A percentile compares a stretch with the other conserved stretches of the same genome.
These are phyloP conservation scores for Onychostoma macrolepis DNA, from an alignment of 2,113 vertebrate genomes.

Conservation along the genomic window DNA sequence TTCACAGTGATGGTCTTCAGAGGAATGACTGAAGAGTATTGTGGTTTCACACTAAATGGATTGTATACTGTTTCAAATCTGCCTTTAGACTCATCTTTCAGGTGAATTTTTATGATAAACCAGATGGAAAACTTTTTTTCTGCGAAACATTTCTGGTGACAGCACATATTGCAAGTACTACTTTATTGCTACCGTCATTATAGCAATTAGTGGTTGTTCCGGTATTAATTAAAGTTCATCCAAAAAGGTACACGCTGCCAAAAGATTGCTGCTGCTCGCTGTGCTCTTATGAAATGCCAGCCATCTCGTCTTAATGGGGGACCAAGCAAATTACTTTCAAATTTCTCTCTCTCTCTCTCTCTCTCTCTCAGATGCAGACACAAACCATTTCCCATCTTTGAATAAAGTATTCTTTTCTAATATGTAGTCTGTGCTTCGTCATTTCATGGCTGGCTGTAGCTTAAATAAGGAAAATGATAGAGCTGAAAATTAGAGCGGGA, in stretches of 20 bases:
- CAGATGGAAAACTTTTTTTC: not conserved
- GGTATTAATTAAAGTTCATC: constrained; percentile 26
- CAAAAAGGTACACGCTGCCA: constrained; percentile 15
- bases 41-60: not conserved
- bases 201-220: constrained; percentile 10
- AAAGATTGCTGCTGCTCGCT: constrained; percentile 20
- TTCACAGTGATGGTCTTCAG: not conserved
- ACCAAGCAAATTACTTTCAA: constrained; percentile 38
- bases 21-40: not conserved
- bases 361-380: constrained; percentile 42
- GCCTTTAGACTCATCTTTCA: not conserved
- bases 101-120: not conserved
- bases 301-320: constrained; percentile 43
- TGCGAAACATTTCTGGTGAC: not conserved
- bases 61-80: not conserved
- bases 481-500: not conserved
- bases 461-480: constrained; percentile 29
- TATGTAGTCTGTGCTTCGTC: constrained; percentile 12
- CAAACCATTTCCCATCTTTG: constrained; percentile 42
- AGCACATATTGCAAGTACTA: not conserved
- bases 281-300: constrained; percentile 16
- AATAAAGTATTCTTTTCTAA: constrained; percentile 68
- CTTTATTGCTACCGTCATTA: constrained; percentile 24
- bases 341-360: constrained; percentile 45
- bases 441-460: constrained; percentile 11